Conservation (phyloP, 2,888 invertebrate genomes). For the Aphrophora alni region DNA sequence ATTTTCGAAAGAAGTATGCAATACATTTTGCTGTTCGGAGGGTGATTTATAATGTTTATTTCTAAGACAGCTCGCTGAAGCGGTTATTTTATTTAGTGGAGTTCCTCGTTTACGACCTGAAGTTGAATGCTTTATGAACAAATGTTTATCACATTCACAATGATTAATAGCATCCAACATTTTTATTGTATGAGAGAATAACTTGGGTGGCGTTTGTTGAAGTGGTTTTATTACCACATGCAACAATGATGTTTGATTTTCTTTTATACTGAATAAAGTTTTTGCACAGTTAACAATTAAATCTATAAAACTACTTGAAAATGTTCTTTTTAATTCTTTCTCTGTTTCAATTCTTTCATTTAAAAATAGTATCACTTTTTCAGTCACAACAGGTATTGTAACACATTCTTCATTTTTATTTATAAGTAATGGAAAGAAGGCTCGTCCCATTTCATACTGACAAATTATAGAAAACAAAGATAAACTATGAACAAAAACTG, state of each 20-base stretch:
- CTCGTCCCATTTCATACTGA: slow-evolving; percentile 16
- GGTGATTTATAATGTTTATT: neutral
- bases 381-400: neutral
- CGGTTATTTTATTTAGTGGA: neutral
- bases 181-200: neutral
- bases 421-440: slow-evolving; percentile 29
- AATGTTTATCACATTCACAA: neutral
- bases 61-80: neutral
- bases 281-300: neutral
- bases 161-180: neutral
- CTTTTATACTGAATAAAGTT: neutral
- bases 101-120: neutral
- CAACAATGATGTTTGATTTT: neutral
- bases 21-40: neutral
- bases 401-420: slow-evolving; percentile 29
- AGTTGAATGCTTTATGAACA: neutral
- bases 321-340: neutral
- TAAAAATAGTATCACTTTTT: neutral
- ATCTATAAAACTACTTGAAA: neutral
- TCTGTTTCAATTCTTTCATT: neutral
- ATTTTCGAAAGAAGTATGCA: neutral
- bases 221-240: neutral
- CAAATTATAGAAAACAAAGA: slow-evolving; percentile 28
- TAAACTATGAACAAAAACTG: slow-evolving; percentile 33
- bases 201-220: neutral